Conservation (phyloP, 2,113 vertebrate species). For the Dipodomys spectabilis region DNA sequence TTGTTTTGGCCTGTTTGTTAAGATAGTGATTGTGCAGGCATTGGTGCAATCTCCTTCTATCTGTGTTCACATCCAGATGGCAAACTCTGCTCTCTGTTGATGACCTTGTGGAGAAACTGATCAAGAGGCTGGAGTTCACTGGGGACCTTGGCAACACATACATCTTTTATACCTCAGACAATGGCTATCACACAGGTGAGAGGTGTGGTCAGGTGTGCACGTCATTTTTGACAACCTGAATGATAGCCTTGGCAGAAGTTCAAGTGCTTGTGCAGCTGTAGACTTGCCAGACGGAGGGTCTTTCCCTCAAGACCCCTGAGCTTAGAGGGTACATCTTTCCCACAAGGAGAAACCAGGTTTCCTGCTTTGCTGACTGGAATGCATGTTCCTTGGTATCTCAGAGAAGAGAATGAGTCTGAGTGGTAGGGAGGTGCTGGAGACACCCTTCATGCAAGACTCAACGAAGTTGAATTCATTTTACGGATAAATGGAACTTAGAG, state of each 20-base stretch:
- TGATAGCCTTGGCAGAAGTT: neutral
- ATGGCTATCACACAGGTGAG: slow-evolving; percentile 97
- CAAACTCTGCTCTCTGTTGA: slow-evolving; percentile 97
- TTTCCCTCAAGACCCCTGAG: neutral
- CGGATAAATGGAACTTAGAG: neutral
- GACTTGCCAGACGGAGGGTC: neutral
- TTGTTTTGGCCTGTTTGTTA: neutral
- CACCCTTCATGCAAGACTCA: too few relatives aligned
- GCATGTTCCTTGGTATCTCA: neutral
- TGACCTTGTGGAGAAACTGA: slow-evolving; percentile 95
- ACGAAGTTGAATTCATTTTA: neutral
- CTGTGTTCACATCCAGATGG: slow-evolving; percentile 88
- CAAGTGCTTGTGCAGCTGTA: neutral
- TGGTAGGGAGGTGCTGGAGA: too few relatives aligned
- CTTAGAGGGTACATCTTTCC: neutral
- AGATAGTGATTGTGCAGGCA: neutral
- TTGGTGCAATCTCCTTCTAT: neutral
- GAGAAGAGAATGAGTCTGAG: neutral
- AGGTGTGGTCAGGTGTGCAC: neutral
- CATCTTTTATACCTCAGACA: slow-evolving; percentile 97
- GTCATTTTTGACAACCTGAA: neutral
- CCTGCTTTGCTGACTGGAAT: neutral
- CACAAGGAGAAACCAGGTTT: neutral
- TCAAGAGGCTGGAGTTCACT: slow-evolving; percentile 91
- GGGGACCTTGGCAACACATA: slow-evolving; percentile 95